Percentiles rank a stretch among this genome's conserved stretches.
Conservation (phyloP, 2,113 vertebrate species). For the Benitochromis conjunctus region DNA sequence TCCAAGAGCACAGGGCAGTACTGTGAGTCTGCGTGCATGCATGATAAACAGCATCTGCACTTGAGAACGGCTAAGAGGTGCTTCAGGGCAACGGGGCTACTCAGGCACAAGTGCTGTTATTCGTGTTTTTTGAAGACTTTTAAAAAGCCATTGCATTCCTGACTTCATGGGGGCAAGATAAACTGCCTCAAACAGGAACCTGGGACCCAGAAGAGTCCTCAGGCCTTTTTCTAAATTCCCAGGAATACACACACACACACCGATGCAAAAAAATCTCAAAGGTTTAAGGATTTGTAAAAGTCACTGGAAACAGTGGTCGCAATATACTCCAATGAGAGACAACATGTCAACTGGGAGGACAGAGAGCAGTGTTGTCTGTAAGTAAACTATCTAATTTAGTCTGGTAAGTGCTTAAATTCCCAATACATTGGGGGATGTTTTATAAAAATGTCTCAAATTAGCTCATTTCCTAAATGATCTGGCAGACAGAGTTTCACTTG, state of each 20-base stretch:
- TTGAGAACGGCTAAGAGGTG: slow-evolving; percentile 53
- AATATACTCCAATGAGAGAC: background rate
- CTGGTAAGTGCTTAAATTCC: slow-evolving; percentile 13
- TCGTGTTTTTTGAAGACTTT: slow-evolving; percentile 53
- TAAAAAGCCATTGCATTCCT: slow-evolving; percentile 58
- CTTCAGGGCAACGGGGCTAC: slow-evolving; percentile 28
- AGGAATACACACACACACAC: background rate
- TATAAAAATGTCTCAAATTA: slow-evolving; percentile 32
- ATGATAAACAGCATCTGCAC: slow-evolving; percentile 40
- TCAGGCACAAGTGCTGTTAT: slow-evolving; percentile 38
- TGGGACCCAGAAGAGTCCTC: slow-evolving; percentile 24
- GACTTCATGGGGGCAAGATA: slow-evolving; percentile 41
- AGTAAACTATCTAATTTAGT: slow-evolving; percentile 32
- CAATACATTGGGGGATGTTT: slow-evolving; percentile 6
- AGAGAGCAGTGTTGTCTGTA: slow-evolving; percentile 23
- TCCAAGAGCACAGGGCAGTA: slow-evolving; percentile 5
- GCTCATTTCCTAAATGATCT: slow-evolving; percentile 43
- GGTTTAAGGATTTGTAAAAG: background rate
- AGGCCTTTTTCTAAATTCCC: slow-evolving; percentile 14
- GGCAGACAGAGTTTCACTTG: slow-evolving; percentile 18
- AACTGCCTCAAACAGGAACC: slow-evolving; percentile 38
- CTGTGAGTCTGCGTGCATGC: slow-evolving; percentile 8
- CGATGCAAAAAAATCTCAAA: slow-evolving; percentile 1
- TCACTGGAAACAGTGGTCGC: background rate
- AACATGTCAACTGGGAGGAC: background rate